Evolutionary conservation across 2,888 invertebrate species (phyloP).

Genomic region (Dryococelus australis): DNA sequence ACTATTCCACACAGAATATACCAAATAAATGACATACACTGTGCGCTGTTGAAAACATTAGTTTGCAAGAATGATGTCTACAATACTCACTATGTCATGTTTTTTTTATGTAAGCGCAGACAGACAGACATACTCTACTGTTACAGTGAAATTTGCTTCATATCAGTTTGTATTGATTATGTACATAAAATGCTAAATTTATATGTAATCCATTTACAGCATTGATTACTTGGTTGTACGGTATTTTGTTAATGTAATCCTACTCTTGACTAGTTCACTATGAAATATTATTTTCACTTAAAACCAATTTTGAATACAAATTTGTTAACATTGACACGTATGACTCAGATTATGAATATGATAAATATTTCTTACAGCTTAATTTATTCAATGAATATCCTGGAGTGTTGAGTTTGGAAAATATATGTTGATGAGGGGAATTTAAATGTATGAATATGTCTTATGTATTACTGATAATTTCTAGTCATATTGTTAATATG

Average conservation of each 20-base stretch:
- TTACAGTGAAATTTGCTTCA: background rate
- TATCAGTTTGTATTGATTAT: background rate
- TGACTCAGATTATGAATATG: background rate
- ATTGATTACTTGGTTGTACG: background rate
- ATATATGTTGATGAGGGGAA: background rate
- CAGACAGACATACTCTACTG: background rate
- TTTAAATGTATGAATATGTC: background rate
- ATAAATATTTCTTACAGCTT: background rate
- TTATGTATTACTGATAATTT: background rate
- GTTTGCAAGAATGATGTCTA: too few species aligned
- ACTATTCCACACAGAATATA: background rate
- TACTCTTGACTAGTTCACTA: background rate
- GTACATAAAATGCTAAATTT: too few species aligned
- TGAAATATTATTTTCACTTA: background rate
- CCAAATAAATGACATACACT: too few species aligned
- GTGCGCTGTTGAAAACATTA: too few species aligned
- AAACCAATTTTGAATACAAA: background rate
- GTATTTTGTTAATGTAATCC: background rate
- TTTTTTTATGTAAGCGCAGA: too few species aligned
- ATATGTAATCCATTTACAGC: too few species aligned
- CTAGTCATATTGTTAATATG: conserved; percentile 6
- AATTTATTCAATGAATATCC: background rate
- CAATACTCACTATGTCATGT: too few species aligned
- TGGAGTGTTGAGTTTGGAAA: background rate
- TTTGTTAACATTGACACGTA: background rate